Base-by-base conservation (phyloP, 2,888 invertebrate species). In the Esperia sulphurella region DNA sequence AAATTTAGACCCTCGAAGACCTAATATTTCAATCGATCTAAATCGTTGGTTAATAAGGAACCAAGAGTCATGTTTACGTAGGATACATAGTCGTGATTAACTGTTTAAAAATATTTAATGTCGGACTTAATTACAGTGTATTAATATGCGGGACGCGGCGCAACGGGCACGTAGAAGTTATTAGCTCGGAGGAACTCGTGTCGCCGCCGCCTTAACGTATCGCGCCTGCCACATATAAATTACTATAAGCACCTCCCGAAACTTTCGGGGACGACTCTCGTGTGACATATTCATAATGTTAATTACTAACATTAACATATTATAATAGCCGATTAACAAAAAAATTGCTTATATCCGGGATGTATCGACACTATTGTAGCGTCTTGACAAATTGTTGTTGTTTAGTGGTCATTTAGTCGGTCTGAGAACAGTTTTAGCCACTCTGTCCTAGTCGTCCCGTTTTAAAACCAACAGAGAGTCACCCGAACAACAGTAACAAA, bases 71-170 rank as follows among this genome's bases (percentile, higher is more conserved):
- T 66, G 68, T 71, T 73, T 58, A 65, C 63, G 68, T 68, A 54
- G 63, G 63, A 68, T 66, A 58, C 61, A 56, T 57, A 53, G 55
- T 71, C 69, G 67, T 72, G 68, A 70, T 70, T 59, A 65, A 67
- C 61, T 63, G 70, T 67, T 68, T 65, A 61, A 66, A 71, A 64
- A 63, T 68, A 58, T 67, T 53, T 69, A 69, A 68, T 64, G 68
- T 61, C 50, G 45, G 63, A 60, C 63, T 68, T 77, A 75, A 82
- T 79, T 75, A 72, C 63, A 52, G 54, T 56, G 53, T 65, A 71
- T 81, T 76, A 72, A 68, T 71, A 81, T 79, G 70, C 78, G 56
- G 65, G 65, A 63, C 70, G 72, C 69, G 68, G 56, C 56, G 52
- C 61, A 51, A 53, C 52, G 54, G 50, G 58, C 75, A 73, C 71